Conservation (phyloP, 2,888 invertebrate genomes). For the Scelioninae gen. 1 region DNA sequence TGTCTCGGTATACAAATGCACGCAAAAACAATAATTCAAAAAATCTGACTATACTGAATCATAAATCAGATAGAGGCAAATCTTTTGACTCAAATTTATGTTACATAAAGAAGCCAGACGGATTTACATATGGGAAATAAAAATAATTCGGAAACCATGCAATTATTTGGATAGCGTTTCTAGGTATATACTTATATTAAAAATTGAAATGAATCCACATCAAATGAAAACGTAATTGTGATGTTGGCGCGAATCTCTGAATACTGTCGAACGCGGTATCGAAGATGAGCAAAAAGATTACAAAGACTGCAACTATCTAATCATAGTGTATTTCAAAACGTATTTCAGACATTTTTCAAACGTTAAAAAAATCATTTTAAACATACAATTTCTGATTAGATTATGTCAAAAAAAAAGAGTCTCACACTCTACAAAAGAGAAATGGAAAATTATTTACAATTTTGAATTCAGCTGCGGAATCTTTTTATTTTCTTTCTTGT, state of each 20-base stretch:
- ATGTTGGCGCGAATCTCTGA: slow-evolving; percentile 19
- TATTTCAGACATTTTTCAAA: too few relatives aligned
- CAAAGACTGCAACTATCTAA: slow-evolving; percentile 15
- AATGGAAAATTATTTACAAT: slow-evolving; percentile 41
- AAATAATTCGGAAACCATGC: background rate
- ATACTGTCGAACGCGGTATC: slow-evolving; percentile 34
- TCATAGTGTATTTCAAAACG: too few relatives aligned
- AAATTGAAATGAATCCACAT: slow-evolving; percentile 1
- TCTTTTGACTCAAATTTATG: too few relatives aligned
- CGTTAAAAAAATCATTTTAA: too few relatives aligned
- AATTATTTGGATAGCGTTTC: background rate
- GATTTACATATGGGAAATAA: background rate
- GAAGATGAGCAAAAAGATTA: slow-evolving; percentile 41
- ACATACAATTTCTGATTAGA: too few relatives aligned
- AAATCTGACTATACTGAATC: background rate
- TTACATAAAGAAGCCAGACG: too few relatives aligned
- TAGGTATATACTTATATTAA: background rate
- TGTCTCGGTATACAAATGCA: slow-evolving; percentile 12
- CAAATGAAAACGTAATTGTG: background rate
- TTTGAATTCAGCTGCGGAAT: slow-evolving; percentile 1
- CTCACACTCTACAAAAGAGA: slow-evolving; percentile 41
- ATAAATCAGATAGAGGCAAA: background rate
- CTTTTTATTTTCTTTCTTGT: background rate
- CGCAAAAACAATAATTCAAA: slow-evolving; percentile 8
- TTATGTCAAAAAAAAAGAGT: slow-evolving; percentile 32